Evolutionary conservation across 2,113 vertebrate species (phyloP), one percentile per base, ranked within the genome.

Genomic region (Cavia aperea): DNA sequence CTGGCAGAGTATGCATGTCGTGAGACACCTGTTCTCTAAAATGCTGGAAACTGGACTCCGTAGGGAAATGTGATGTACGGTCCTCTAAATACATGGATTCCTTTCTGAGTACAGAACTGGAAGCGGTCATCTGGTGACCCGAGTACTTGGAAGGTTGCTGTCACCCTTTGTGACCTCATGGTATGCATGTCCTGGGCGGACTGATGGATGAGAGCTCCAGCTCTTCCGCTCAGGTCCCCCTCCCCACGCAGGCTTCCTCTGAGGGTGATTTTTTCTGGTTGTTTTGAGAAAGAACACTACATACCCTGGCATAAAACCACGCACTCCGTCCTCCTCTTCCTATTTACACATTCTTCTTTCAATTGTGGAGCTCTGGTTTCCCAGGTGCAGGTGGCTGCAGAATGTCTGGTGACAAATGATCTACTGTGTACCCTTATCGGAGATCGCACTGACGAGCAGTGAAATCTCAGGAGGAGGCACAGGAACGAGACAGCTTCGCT

Each of bases 1-100:
- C 51, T 81, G 1, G 7, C 9, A 81, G 14, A 19, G 5, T 14
- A 3, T n/a, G 5, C 10, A n/a, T 26, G 2, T 11, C 3, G 43
- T 33, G 26, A 10, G 23, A 24, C 6, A 56, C 2, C 24, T 75
- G 16, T 78, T 73, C 72, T 81, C 9, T 83, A 88, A 46, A 15
- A 84, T 92, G 6, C 70, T 81, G 49, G 23, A 63, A 62, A 77
- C 14, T 81, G 12, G 36, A 63, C 16, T 70, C 88, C 31, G 68
- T 36, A 63, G 39, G 29, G 2, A 89, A 66, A 73, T 13, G 4
- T 66, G 75, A 56, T 31, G 3, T 68, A 39, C 23, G 63, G 13
- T 54, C 33, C 2, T 46, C 31, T 39, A 68, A 39, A 31, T 72
- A 43, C 14, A 2, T 24, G 68, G 5, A 81, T 78, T 84, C 78